phyloP scores from a whole-genome alignment of 53 echinoderm and acorn worm species.

The Astropecten irregularis region DNA sequence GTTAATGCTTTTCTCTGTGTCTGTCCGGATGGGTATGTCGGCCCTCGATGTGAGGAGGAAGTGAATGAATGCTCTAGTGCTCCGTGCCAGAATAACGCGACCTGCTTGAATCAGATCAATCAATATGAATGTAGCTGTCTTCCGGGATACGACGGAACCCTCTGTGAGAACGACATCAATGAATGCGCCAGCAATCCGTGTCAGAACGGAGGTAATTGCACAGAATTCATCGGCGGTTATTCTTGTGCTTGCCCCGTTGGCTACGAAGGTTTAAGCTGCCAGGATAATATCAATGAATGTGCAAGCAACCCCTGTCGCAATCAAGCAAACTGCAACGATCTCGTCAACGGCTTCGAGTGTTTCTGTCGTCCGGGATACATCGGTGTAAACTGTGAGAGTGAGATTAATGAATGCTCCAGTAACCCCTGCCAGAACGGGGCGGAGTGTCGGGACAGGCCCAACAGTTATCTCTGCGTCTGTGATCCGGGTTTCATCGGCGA shows the following conservation, averaged over 20 bases:
- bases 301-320: constrained; percentile 55
- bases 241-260: constrained; percentile 42
- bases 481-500: constrained; percentile 43
- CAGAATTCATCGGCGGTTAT: constrained; percentile 40
- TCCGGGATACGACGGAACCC: constrained; percentile 50
- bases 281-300: constrained; percentile 53
- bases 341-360: constrained; percentile 33
- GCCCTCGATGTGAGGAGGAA: constrained; percentile 42
- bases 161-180: constrained; percentile 49
- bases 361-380: constrained; percentile 43
- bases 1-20: constrained; percentile 43
- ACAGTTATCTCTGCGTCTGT: constrained; percentile 46
- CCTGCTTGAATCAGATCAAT: constrained; percentile 24
- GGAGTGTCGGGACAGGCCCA: constrained; percentile 38
- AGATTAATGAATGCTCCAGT: constrained; percentile 53
- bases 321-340: constrained; percentile 36
- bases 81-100: constrained; percentile 44
- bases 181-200: constrained; percentile 61
- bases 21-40: constrained; percentile 38
- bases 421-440: constrained; percentile 59
- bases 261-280: constrained; percentile 38
- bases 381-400: constrained; percentile 53
- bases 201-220: constrained; percentile 52
- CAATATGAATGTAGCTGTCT: constrained; percentile 39
- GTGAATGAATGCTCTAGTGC: constrained; percentile 36